Conservation (phyloP, 2,888 invertebrate species). For the Caenorhabditis imperialis region DNA sequence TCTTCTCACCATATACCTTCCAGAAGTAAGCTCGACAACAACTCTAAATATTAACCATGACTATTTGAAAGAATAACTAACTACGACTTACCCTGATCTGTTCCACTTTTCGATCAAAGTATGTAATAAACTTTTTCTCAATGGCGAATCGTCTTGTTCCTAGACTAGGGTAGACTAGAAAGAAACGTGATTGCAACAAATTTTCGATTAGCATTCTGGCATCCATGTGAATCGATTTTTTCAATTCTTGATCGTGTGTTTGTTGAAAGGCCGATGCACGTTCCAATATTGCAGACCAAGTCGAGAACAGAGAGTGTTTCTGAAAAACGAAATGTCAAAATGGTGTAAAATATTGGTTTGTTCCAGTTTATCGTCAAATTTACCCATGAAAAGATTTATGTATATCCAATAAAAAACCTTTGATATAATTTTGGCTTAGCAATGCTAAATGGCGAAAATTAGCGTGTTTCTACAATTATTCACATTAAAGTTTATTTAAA, state of each 20-base stretch:
- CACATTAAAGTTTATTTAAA: too few relatives aligned
- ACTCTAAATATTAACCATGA: conserved; percentile 46
- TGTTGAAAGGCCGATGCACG: conserved; percentile 48
- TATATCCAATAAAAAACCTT: conserved; percentile 24
- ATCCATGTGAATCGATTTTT: conserved; percentile 46
- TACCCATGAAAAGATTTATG: conserved; percentile 11
- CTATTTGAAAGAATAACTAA: conserved; percentile 41
- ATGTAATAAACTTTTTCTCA: conserved; percentile 37
- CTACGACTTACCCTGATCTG: conserved; percentile 48
- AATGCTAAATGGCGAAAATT: conserved; percentile 23
- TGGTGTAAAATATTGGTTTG: conserved; percentile 51
- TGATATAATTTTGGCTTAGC: conserved; percentile 24
- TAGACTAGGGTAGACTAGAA: conserved; percentile 34
- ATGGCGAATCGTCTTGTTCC: conserved; percentile 26
- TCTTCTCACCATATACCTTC: conserved; percentile 42
- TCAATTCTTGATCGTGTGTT: conserved; percentile 26
- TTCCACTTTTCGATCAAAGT: conserved; percentile 47
- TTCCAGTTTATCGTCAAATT: conserved; percentile 29
- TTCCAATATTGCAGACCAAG: conserved; percentile 40
- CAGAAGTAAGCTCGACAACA: conserved; percentile 37
- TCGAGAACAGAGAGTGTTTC: conserved; percentile 47
- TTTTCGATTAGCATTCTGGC: conserved; percentile 29
- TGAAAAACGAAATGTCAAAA: conserved; percentile 48
- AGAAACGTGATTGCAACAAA: conserved; percentile 20
- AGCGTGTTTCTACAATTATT: too few relatives aligned